Conservation (phyloP, 2,113 vertebrate species). For the Amia ocellicauda region DNA sequence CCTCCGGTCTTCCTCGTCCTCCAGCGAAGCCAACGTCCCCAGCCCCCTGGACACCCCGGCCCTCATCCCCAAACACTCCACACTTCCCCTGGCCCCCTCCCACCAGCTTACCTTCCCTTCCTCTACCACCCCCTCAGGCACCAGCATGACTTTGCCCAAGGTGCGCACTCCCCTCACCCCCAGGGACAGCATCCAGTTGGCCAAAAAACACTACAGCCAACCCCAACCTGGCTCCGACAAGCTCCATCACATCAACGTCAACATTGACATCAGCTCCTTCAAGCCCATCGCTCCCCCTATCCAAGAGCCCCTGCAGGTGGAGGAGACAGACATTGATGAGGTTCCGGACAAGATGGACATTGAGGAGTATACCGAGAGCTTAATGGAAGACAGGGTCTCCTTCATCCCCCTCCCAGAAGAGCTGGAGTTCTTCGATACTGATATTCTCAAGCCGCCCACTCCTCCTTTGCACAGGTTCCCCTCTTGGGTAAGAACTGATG, state of each 20-base stretch:
- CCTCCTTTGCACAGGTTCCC: constrained; percentile 82
- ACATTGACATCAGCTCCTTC: constrained; percentile 58
- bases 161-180: constrained; percentile 67
- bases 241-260: constrained; percentile 56
- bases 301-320: constrained; percentile 51
- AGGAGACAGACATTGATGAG: constrained; percentile 82
- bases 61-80: constrained; percentile 46
- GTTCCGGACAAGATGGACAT: constrained; percentile 70
- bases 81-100: constrained; percentile 43
- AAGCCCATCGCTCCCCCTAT: constrained; percentile 30
- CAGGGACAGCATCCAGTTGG: constrained; percentile 81
- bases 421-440: constrained; percentile 56
- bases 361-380: constrained; percentile 32
- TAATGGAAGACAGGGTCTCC: constrained; percentile 37
- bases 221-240: constrained; percentile 68
- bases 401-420: constrained; percentile 55
- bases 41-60: constrained; percentile 43
- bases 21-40: constrained; percentile 58
- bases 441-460: constrained; percentile 74
- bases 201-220: constrained; percentile 84
- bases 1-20: constrained; percentile 69
- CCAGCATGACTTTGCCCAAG: constrained; percentile 83
- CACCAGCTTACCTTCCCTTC: constrained; percentile 27
- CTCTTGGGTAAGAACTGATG: constrained; percentile 73
- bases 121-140: constrained; percentile 49